Base-by-base conservation (phyloP, 2,888 invertebrate genomes). In the Atrina japonica region DNA sequence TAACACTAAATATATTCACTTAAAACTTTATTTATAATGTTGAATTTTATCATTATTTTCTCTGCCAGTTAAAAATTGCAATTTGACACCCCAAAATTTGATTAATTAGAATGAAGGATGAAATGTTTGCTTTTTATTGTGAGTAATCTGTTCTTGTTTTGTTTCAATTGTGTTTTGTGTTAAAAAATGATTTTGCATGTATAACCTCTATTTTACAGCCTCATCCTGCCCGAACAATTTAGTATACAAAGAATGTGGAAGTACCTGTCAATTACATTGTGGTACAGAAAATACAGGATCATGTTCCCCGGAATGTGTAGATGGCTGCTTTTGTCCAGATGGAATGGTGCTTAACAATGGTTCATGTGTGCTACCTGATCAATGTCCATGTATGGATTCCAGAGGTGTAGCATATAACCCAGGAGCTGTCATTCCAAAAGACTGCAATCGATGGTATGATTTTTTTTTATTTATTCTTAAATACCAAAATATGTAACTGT, bases 261-360 rank as follows among this genome's bases (percentile, higher is more conserved):
- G 95, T 0, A 93, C 94, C 71, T 91, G 92, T 0, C 95, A 95
- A 85, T 93, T 94, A 1, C 94, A 94, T 41, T 97, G 97, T 85
- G 94, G 94, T 3, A 75, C 81, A 23, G 74, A 66, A n/a, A 59
- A 77, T 0, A 75, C 75, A 7, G 66, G 76, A n/a, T 66, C 69
- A 6, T 76, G 76, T 40, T 83, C 81, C 45, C 75, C 79, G n/a
- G 90, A 91, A 66, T 97, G 97, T 84, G 94, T 95, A 61, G 96
- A 97, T 70, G 97, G 97, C 0, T 97, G 97, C 89, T 96, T 95
- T 91, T 97, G 97, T 88, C 96, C 96, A 0, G 91, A 93, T 18
- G 96, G 95, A 0, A 93, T 94, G 0, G 93, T 96, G 0, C 91
- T 95, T 7, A 94, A 96, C 78, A 93, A 94, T 84, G 94, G 94